These are phyloP conservation scores for Clarias batrachus DNA, from an alignment of 2,113 vertebrate species.

Conservation along the genomic window DNA sequence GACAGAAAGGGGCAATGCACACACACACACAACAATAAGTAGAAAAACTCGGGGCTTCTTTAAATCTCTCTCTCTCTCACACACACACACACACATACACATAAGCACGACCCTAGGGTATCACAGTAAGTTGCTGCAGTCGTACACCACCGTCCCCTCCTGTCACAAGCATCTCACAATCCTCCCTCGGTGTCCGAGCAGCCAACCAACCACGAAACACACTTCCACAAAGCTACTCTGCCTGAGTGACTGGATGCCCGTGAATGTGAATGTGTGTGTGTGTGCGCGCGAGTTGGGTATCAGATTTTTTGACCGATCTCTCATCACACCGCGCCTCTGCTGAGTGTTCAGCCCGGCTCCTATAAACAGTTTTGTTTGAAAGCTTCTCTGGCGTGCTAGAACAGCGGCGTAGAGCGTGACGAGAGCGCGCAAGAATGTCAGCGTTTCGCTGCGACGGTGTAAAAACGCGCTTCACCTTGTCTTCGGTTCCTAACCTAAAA, in stretches of 20 bases:
- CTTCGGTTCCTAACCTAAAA: background rate
- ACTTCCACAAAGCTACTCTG: constrained; percentile 33
- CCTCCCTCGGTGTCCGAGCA: constrained; percentile 37
- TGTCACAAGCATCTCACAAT: constrained; percentile 49
- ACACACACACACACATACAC: constrained; percentile 43
- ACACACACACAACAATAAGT: constrained; percentile 33
- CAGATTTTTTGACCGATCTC: constrained; percentile 42
- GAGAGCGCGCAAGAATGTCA: constrained; percentile 23
- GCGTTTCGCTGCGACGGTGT: background rate
- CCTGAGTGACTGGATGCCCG: background rate
- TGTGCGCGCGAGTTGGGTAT: constrained; percentile 15
- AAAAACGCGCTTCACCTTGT: background rate
- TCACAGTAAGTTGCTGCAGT: constrained; percentile 26
- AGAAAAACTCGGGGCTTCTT: constrained; percentile 10
- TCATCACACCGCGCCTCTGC: constrained; percentile 22
- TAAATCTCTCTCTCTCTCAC: constrained; percentile 22
- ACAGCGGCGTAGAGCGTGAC: constrained; percentile 19
- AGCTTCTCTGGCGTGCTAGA: constrained; percentile 33
- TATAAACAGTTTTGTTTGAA: constrained; percentile 38
- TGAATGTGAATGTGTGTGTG: background rate
- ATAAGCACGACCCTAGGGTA: constrained; percentile 34
- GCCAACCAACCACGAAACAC: constrained; percentile 44
- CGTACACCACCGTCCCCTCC: constrained; percentile 35
- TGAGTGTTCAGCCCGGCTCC: constrained; percentile 33
- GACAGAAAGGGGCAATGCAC: constrained; percentile 42